Evolutionary conservation across 2,113 vertebrate species (phyloP).

Genomic region (Cettia cetti): DNA sequence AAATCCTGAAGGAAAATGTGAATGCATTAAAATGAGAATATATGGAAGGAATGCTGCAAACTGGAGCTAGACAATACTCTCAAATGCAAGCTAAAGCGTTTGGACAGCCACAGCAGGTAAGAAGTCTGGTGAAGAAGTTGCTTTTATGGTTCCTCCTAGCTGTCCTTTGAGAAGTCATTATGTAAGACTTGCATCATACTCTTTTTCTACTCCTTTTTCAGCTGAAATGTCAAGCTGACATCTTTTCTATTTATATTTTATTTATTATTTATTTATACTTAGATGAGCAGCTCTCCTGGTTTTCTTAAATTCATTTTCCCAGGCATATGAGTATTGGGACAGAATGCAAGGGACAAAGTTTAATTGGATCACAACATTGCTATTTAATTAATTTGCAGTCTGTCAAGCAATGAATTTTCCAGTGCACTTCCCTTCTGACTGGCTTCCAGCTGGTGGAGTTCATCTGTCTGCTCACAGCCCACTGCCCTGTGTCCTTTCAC

Average conservation of each 20-base stretch:
- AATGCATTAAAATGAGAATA: not conserved
- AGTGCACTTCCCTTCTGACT: not conserved
- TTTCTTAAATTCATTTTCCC: not conserved
- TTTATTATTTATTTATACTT: not conserved
- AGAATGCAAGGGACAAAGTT: not conserved
- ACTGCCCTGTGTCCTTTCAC: not conserved
- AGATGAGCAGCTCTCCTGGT: not conserved
- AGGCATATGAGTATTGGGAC: not conserved
- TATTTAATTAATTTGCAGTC: conserved; percentile 21
- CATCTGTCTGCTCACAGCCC: not conserved
- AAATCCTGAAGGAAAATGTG: not conserved
- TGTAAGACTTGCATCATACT: not conserved
- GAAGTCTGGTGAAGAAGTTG: not conserved
- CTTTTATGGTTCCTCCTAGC: not conserved
- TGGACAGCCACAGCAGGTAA: not conserved
- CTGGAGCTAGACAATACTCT: not conserved
- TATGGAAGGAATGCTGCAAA: not conserved
- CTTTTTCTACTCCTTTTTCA: not conserved
- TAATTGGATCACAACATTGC: not conserved
- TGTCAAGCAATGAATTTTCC: not conserved
- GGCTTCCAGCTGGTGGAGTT: not conserved
- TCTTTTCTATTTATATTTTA: not conserved
- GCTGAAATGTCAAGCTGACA: not conserved
- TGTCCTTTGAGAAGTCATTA: not conserved
- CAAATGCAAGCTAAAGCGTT: not conserved